Conservation (phyloP, 92 coral and sea anemone species). For the Actinernus sp. region DNA sequence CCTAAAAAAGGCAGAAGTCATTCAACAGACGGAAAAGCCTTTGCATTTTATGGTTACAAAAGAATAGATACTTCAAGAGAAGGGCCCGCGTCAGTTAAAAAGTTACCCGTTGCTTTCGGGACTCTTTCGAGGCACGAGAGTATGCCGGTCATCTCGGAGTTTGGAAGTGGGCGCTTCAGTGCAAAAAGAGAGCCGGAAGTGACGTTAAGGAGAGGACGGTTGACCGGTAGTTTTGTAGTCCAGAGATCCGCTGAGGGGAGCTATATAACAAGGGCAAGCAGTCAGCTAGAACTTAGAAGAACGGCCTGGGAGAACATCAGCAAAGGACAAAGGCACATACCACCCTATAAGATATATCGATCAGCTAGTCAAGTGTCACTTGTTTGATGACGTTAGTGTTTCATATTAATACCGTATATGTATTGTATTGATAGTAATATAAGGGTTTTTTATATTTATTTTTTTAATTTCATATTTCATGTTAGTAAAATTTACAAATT, state of each 20-base stretch:
- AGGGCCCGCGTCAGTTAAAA: neutral
- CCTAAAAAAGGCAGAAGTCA: conserved; percentile 19
- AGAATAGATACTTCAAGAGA: neutral
- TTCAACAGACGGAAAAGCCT: conserved; percentile 32
- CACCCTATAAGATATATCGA: conserved; percentile 46
- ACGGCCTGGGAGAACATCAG: conserved; percentile 17
- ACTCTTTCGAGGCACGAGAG: conserved; percentile 57
- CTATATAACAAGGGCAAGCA: conserved; percentile 10
- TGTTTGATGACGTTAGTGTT: too few relatives aligned
- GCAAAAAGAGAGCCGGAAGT: neutral
- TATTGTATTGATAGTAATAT: too few relatives aligned
- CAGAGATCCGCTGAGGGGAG: neutral
- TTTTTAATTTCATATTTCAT: too few relatives aligned
- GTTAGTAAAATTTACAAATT: too few relatives aligned
- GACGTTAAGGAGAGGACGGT: conserved; percentile 6
- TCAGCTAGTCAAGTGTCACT: conserved; percentile 64
- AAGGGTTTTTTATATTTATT: too few relatives aligned
- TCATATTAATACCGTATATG: too few relatives aligned
- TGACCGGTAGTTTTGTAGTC: conserved; percentile 19
- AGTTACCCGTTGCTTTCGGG: conserved; percentile 33
- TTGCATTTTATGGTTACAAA: conserved; percentile 30
- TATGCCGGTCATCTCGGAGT: conserved; percentile 54
- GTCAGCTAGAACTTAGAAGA: conserved; percentile 47
- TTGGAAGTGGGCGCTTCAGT: neutral
- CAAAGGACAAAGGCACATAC: conserved; percentile 2